These are phyloP conservation scores for Zaprionus capensis DNA, from an alignment of 1,140 invertebrate genomes.

Conservation along the genomic window DNA sequence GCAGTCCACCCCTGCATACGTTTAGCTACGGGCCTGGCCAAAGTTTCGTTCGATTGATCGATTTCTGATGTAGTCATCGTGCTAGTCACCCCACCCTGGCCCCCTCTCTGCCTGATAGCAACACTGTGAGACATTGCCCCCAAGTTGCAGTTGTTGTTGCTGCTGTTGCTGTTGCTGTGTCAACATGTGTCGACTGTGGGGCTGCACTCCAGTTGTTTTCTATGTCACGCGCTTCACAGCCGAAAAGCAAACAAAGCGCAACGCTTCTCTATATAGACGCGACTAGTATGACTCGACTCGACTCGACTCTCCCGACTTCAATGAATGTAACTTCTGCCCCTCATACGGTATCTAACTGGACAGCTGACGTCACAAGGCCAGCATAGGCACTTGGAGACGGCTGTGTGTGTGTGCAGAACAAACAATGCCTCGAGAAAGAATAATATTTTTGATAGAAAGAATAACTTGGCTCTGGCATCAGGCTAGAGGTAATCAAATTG, in stretches of 20 bases:
- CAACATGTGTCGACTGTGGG: conserved; percentile 44
- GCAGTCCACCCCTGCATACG: too few species aligned
- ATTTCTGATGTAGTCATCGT: conserved; percentile 22
- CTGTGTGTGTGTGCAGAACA: conserved; percentile 13
- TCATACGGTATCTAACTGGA: conserved; percentile 23
- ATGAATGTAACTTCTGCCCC: conserved; percentile 17
- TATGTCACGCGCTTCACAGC: conserved; percentile 67
- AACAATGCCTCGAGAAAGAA: conserved; percentile 31
- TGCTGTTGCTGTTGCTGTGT: conserved; percentile 35
- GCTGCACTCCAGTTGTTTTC: conserved; percentile 57
- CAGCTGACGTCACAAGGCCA: conserved; percentile 50
- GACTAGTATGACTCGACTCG: conserved; percentile 17
- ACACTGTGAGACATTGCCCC: conserved; percentile 36
- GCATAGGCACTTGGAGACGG: conserved; percentile 17
- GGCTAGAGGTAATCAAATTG: conserved; percentile 20
- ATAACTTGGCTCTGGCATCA: conserved; percentile 7
- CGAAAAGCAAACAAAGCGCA: conserved; percentile 47
- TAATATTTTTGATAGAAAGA: conserved; percentile 19
- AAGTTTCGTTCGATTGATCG: conserved; percentile 26
- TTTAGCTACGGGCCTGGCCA: too few species aligned
- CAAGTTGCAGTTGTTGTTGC: conserved; percentile 16
- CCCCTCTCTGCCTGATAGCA: not conserved
- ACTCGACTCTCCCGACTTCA: conserved; percentile 6
- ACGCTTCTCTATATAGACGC: conserved; percentile 1
- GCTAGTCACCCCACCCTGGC: not conserved